phyloP scores from a whole-genome alignment of 2,888 invertebrate species.

The Cheilosia impressa region DNA sequence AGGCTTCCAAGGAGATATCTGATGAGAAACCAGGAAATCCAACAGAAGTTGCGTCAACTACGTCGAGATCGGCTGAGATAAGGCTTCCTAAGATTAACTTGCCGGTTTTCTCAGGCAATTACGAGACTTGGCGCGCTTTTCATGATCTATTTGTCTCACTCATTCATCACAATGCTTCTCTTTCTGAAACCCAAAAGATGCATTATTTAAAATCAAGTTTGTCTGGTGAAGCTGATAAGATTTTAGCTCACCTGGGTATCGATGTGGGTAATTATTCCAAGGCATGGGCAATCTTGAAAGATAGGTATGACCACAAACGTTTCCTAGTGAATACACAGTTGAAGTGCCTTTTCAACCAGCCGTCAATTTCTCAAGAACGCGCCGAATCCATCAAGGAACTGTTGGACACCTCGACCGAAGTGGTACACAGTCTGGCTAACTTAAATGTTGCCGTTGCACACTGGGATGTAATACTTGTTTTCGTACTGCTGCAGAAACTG shows the following conservation, averaged over 20 bases:
- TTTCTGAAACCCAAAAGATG: background rate
- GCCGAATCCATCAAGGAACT: constrained; percentile 1
- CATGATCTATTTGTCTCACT: constrained; percentile 8
- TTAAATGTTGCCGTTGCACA: too few relatives aligned
- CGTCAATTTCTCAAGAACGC: background rate
- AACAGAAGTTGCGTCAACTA: background rate
- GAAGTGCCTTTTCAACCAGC: constrained; percentile 13
- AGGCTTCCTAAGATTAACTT: constrained; percentile 11
- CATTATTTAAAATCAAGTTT: constrained; percentile 14
- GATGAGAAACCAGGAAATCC: background rate
- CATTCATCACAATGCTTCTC: background rate
- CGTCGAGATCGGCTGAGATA: constrained; percentile 1
- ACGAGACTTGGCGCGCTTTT: constrained; percentile 7
- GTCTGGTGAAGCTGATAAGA: background rate
- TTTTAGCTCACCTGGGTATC: background rate
- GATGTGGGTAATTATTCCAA: too few relatives aligned
- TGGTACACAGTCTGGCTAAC: background rate
- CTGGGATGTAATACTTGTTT: too few relatives aligned
- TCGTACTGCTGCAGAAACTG: too few relatives aligned
- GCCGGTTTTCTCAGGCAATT: constrained; percentile 6
- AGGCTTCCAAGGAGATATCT: constrained; percentile 3
- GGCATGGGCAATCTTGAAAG: background rate
- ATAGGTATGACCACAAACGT: too few relatives aligned
- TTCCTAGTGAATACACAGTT: background rate
- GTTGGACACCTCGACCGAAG: background rate